A percentile compares a stretch with the other conserved stretches of the same genome.
phyloP scores from a whole-genome alignment of 2,797 vertebrate genomes.

The Manis javanica region DNA sequence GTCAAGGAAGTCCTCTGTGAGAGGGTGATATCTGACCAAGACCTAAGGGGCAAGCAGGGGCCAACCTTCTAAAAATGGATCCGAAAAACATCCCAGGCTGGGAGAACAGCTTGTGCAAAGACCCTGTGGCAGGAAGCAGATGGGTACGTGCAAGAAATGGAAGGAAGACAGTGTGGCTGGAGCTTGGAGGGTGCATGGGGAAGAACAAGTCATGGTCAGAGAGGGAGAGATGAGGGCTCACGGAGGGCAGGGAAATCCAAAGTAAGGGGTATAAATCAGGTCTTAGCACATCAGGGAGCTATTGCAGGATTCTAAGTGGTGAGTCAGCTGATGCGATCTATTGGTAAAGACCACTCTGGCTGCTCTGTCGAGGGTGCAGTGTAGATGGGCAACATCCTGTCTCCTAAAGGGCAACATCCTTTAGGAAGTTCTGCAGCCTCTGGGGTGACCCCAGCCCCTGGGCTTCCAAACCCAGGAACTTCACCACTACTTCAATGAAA shows the following conservation, averaged over 20 bases:
- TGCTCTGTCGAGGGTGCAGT: rapidly evolving
- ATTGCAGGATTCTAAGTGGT: neutral
- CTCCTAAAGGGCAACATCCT: neutral
- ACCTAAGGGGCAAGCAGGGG: neutral
- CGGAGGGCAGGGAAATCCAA: neutral
- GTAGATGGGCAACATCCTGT: neutral
- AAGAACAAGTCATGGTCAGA: neutral
- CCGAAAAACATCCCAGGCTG: neutral
- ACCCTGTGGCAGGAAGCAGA: neutral
- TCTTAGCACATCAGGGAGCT: neutral
- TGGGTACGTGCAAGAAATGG: neutral
- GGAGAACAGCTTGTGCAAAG: neutral
- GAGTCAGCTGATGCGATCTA: neutral
- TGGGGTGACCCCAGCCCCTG: neutral
- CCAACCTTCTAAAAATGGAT: neutral
- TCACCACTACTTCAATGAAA: neutral
- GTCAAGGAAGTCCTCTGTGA: neutral
- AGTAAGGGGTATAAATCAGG: neutral
- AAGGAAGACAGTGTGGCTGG: neutral
- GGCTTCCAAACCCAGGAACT: neutral
- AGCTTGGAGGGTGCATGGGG: neutral
- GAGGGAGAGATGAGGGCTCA: neutral
- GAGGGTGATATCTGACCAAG: neutral
- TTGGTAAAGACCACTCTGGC: neutral
- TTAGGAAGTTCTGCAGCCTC: neutral